Evolutionary conservation across 2,888 invertebrate species (phyloP), one percentile per base, ranked within the genome.

Genomic region (Pollenia angustigena): DNA sequence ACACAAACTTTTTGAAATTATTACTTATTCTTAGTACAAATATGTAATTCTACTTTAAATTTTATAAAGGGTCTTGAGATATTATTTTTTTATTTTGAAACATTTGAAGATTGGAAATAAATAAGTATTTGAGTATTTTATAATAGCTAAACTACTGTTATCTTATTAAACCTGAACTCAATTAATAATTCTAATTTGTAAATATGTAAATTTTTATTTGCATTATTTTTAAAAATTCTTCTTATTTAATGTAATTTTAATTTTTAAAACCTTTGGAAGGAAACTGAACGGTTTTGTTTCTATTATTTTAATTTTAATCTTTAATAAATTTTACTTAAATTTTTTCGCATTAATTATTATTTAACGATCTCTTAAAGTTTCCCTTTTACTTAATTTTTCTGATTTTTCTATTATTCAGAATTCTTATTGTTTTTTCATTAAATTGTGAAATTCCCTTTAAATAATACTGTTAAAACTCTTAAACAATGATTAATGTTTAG

Each of bases 221-320:
- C 16, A 40, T 50, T 71, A 23, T n/a, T 44, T 78, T 64, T 79
- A 64, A 62, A 72, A 62, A 6, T 32, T 32, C 32, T 75, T 62
- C 60, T 74, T 78, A 72, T 60, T 60, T 58, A 48, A 16, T 60
- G 56, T 75, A 68, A 79, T 48, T 81, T 58, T 46, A 32, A 32
- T 3, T 71, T 69, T 48, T 69, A 84, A 84, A 87, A 84, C 52
- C 71, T 83, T 85, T 87, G 87, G 85, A 85, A 87, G 85, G 87
- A 87, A 85, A 87, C 79, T 82, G 85, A 87, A 85, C 87, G 85
- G 87, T 83, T 80, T 83, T 78, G 87, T 87, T 87, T 79, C 76
- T 50, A 52, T 52, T 42, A 54, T 46, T 40, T 46, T 46, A 40
- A 18, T 62, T 60, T 50, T 74, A 54, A 7, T 56, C n/a, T 12